A percentile compares a stretch with the other conserved stretches of the same genome.
Conservation (phyloP, 2,113 vertebrate genomes). For the Propithecus coquereli region DNA sequence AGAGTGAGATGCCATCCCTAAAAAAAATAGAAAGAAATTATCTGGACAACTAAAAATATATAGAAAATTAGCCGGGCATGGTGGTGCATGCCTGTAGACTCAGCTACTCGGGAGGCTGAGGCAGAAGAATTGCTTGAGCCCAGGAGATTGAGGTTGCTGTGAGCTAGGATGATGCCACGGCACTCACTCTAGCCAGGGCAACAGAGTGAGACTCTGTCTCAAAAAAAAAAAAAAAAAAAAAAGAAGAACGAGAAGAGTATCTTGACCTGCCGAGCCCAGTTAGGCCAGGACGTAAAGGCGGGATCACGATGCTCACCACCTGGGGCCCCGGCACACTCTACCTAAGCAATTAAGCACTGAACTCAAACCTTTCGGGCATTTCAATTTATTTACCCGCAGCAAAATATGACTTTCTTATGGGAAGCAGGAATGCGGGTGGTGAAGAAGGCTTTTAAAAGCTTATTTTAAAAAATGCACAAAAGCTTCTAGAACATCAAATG, state of each 20-base stretch:
- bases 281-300: not conserved
- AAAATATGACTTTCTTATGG: not conserved
- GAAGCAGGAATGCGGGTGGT: not conserved
- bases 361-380: not conserved
- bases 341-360: not conserved
- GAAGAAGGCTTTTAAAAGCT: not conserved
- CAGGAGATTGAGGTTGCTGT: too few species aligned
- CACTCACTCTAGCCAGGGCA: too few species aligned
- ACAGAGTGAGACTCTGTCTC: too few species aligned
- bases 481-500: conserved; percentile 64
- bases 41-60: too few species aligned
- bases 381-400: not conserved
- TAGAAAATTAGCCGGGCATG: too few species aligned
- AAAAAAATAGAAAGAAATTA: too few species aligned
- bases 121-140: too few species aligned
- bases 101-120: too few species aligned
- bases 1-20: too few species aligned
- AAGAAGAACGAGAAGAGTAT: not conserved
- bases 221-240: too few species aligned
- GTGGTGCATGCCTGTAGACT: too few species aligned
- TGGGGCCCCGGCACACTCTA: not conserved
- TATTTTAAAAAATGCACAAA: not conserved
- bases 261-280: not conserved
- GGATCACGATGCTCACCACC: not conserved
- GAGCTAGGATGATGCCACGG: too few species aligned